A percentile compares a stretch with the other conserved stretches of the same genome.
phyloP scores from a whole-genome alignment of 2,113 vertebrate species.

The Sporophila hypoxantha region DNA sequence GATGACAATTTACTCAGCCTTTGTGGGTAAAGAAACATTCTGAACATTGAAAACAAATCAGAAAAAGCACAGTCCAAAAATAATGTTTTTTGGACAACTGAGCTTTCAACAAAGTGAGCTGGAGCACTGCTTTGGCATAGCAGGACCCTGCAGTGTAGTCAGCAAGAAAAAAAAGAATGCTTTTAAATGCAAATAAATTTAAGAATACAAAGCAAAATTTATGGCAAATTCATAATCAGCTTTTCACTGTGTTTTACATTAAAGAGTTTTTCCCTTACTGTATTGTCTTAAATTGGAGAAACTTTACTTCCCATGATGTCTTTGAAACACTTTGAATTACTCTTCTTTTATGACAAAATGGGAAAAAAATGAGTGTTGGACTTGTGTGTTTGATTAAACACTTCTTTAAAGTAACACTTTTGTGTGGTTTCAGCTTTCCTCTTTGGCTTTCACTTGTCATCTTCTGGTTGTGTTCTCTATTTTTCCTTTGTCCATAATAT shows the following conservation, averaged over 20 bases:
- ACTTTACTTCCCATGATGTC: not conserved
- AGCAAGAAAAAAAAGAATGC: not conserved
- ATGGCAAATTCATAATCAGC: not conserved
- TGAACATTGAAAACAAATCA: not conserved
- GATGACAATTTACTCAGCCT: not conserved
- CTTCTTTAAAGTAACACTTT: not conserved
- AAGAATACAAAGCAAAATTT: not conserved
- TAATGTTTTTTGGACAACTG: not conserved
- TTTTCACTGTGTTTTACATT: not conserved
- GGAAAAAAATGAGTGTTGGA: not conserved
- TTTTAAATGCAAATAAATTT: conserved; percentile 6
- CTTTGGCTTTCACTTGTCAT: not conserved
- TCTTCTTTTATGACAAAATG: not conserved
- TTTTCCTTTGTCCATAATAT: not conserved
- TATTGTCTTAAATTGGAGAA: not conserved
- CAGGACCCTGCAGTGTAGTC: not conserved
- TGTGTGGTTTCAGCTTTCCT: not conserved
- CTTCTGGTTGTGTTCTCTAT: not conserved
- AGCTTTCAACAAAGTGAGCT: not conserved
- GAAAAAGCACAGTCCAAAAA: not conserved
- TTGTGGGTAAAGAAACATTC: not conserved
- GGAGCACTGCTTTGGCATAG: not conserved
- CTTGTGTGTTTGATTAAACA: not conserved
- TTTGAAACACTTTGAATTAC: not conserved
- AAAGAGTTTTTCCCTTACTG: not conserved